Evolutionary conservation across 1,140 invertebrate genomes (phyloP).

Genomic region (Caenorhabditis elegans): DNA sequence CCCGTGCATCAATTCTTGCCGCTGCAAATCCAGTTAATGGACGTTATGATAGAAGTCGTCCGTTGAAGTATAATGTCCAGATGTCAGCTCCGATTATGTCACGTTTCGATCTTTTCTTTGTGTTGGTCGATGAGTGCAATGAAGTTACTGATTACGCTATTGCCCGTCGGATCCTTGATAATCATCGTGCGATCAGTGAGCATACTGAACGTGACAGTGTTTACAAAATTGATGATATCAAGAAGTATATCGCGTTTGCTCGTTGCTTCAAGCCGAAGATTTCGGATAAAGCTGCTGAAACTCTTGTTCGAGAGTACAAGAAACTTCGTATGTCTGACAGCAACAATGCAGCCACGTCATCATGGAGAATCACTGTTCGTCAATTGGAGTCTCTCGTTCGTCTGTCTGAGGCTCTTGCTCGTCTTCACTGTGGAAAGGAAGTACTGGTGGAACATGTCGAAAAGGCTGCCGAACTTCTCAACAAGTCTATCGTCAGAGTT

Average conservation of each 20-base stretch:
- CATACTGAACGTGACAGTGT: slow-evolving; percentile 77
- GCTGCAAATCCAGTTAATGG: slow-evolving; percentile 96
- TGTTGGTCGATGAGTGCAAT: slow-evolving; percentile 91
- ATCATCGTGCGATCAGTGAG: slow-evolving; percentile 74
- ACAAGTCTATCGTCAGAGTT: slow-evolving; percentile 92
- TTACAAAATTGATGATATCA: slow-evolving; percentile 83
- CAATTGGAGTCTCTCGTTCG: slow-evolving; percentile 96
- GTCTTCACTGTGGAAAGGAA: slow-evolving; percentile 82
- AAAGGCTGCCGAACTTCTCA: slow-evolving; percentile 90
- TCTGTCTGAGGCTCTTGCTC: slow-evolving; percentile 90
- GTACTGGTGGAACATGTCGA: slow-evolving; percentile 78
- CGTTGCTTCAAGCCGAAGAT: slow-evolving; percentile 90
- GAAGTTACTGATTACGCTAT: slow-evolving; percentile 85
- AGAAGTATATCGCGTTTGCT: slow-evolving; percentile 92
- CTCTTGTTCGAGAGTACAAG: slow-evolving; percentile 86
- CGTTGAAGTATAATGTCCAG: slow-evolving; percentile 89
- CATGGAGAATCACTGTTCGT: slow-evolving; percentile 95
- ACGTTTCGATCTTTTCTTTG: slow-evolving; percentile 97
- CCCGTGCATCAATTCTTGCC: slow-evolving; percentile 93
- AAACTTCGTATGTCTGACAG: slow-evolving; percentile 81
- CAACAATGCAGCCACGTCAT: slow-evolving; percentile 73
- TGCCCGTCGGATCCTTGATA: slow-evolving; percentile 88
- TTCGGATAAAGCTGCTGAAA: slow-evolving; percentile 77
- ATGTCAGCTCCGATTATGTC: slow-evolving; percentile 97
- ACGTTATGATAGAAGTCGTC: slow-evolving; percentile 86